Evolutionary conservation across 2,888 invertebrate genomes (phyloP).

Genomic region (Metalampra italica): DNA sequence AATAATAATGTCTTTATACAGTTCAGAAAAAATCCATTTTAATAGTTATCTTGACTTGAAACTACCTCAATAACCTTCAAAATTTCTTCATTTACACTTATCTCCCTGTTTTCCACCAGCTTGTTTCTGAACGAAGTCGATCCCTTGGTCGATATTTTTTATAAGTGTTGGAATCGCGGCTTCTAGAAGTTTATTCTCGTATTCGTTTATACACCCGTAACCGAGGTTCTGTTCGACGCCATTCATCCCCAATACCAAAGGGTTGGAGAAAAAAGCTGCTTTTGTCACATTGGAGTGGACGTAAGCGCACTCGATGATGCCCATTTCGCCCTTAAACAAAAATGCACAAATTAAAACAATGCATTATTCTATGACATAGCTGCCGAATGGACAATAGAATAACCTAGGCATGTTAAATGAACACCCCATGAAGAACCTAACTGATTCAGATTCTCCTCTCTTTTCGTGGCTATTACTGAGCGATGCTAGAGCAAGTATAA

Average conservation of each 20-base stretch:
- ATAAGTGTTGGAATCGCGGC: conserved; percentile 82
- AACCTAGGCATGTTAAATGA: neutral
- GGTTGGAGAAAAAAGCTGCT: conserved; percentile 92
- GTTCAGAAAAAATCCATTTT: too few species aligned
- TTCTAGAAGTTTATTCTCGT: conserved; percentile 85
- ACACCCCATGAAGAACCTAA: too few species aligned
- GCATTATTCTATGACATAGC: too few species aligned
- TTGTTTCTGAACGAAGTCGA: neutral
- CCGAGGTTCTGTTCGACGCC: conserved; percentile 94
- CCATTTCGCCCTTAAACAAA: conserved; percentile 80
- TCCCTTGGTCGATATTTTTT: neutral
- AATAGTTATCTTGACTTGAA: too few species aligned
- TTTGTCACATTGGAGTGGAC: conserved; percentile 92
- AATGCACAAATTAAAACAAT: neutral
- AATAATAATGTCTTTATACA: too few species aligned
- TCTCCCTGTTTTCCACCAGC: too few species aligned
- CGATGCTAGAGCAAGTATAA: neutral
- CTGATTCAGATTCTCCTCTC: too few species aligned
- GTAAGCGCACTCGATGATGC: conserved; percentile 92
- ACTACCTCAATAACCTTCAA: too few species aligned
- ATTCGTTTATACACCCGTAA: conserved; percentile 86
- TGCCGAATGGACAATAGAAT: neutral
- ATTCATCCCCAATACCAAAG: conserved; percentile 87
- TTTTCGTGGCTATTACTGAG: too few species aligned
- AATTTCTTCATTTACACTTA: too few species aligned